Conservation (phyloP, 2,113 vertebrate species). For the Oophaga pumilio region DNA sequence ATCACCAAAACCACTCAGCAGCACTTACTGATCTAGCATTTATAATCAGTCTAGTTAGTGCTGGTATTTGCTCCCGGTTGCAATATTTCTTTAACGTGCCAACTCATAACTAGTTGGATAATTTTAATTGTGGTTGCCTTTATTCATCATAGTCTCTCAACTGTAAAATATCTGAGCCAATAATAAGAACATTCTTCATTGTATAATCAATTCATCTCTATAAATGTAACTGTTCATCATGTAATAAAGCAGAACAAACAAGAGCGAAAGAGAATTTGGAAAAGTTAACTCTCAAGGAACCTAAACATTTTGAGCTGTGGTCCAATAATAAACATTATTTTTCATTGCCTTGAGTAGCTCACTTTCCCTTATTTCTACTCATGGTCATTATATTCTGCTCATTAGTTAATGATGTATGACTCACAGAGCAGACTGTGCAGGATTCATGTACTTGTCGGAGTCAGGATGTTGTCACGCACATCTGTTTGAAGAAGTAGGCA, state of each 20-base stretch:
- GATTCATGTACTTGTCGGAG: background rate
- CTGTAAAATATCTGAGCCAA: background rate
- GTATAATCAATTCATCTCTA: background rate
- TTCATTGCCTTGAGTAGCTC: constrained; percentile 24
- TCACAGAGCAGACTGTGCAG: constrained; percentile 1
- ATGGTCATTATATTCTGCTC: constrained; percentile 32
- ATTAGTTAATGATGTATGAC: constrained; percentile 46
- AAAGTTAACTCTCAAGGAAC: background rate
- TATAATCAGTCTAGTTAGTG: too few relatives aligned
- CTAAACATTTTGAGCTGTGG: background rate
- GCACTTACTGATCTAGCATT: too few relatives aligned
- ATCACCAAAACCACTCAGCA: too few relatives aligned
- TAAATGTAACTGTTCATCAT: background rate
- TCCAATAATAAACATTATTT: constrained; percentile 20
- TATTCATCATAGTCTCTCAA: background rate
- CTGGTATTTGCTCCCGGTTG: too few relatives aligned
- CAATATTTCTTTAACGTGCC: too few relatives aligned
- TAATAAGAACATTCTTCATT: background rate
- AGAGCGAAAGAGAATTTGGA: background rate
- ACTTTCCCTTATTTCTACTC: background rate
- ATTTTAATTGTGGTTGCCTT: background rate
- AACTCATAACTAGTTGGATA: too few relatives aligned
- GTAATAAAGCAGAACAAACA: background rate
- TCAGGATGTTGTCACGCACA: constrained; percentile 46
- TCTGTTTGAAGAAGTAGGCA: constrained; percentile 13